Base-by-base conservation (phyloP, 2,113 vertebrate species). In the Asarcornis scutulata region DNA sequence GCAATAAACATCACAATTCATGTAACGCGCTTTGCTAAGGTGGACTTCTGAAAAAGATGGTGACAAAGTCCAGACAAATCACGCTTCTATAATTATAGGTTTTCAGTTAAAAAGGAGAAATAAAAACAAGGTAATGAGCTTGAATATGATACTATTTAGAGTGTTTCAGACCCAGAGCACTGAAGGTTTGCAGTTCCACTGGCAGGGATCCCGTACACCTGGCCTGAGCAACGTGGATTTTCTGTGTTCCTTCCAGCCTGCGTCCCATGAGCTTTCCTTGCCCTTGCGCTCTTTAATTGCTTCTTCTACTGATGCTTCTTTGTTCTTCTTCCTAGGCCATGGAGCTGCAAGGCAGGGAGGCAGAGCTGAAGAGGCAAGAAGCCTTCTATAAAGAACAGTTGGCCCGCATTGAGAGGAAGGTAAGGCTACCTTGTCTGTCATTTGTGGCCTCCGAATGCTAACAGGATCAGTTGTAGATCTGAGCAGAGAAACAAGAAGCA, bases 311-410 rank as follows among this genome's bases (percentile, higher is more conserved):
- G 38, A 91, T 46, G 42, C 26, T 56, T 17, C 90, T 95, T 62
- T 93, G 82, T 74, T 97, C 32, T 96, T 86, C 88, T 78, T 85
- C 62, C 50, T 90, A 99, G 99, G 98, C 97, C 20, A 91, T 94
- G 89, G 98, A 98, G 81, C 96, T 99, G 96, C 98, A 98, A 83
- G 97, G 83, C 71, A 98, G 98, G 91, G 98, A 99, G 76, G 95
- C 97, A 17, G 99, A 99, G 92, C 74, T 99, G 88, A 96, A 97
- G 60, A 93, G 80, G 74, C 97, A 98, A 26, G 98, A 98, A 14
- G 75, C 91, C 81, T 99, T 99, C 97, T 99, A 98, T 67, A 99
- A 98, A 87, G 99, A 99, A 77, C 99, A 99, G 94, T 91, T 99
- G 95, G 97, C 97, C 55, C 97, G 87, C 86, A 98, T 99, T 77